These are phyloP conservation scores for Cebidichthys violaceus DNA, from an alignment of 2,113 vertebrate genomes.

Conservation along the genomic window DNA sequence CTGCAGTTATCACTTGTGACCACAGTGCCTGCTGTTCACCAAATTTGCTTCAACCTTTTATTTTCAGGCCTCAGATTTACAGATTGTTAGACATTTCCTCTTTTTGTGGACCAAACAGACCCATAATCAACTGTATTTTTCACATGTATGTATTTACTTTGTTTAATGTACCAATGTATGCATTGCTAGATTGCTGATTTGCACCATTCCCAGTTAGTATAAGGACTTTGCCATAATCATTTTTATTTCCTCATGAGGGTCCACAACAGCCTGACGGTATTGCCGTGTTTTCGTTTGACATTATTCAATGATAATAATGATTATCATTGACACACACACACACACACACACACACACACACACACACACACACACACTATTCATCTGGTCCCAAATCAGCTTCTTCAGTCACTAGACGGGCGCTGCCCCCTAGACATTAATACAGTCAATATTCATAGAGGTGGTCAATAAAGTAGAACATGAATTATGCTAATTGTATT, in stretches of 20 bases:
- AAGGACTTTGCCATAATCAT: too few relatives aligned
- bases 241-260: background rate
- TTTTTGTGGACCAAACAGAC: background rate
- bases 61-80: background rate
- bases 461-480: background rate
- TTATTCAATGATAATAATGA: too few relatives aligned
- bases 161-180: background rate
- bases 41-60: too few relatives aligned
- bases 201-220: background rate
- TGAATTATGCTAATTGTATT: background rate
- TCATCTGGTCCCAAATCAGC: background rate
- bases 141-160: background rate
- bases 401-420: background rate
- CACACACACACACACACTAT: too few relatives aligned
- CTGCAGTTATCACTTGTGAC: background rate
- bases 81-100: background rate
- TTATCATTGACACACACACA: too few relatives aligned
- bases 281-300: background rate
- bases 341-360: too few relatives aligned
- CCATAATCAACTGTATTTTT: background rate
- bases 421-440: constrained; percentile 31
- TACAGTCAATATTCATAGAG: background rate
- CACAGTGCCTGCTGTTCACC: too few relatives aligned
- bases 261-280: background rate
- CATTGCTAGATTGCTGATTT: background rate